Conservation (phyloP, 2,113 vertebrate genomes). For the Ceratotherium simum region DNA sequence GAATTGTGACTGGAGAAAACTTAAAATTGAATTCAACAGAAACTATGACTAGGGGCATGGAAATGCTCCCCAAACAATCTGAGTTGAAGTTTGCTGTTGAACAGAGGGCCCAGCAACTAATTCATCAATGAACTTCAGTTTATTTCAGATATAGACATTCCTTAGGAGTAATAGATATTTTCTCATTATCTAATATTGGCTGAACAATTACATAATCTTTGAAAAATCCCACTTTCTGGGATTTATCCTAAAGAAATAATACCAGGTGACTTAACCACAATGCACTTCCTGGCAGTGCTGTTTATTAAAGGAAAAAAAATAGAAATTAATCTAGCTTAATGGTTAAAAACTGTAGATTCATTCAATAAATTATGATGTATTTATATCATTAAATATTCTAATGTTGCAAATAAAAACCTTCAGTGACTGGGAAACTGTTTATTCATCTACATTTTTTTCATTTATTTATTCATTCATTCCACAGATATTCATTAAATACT, state of each 20-base stretch:
- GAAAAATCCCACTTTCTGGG: background rate
- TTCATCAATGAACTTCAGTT: background rate
- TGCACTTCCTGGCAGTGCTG: background rate
- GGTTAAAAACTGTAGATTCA: background rate
- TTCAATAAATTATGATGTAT: slow-evolving; percentile 22
- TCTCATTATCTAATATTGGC: background rate
- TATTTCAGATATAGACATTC: background rate
- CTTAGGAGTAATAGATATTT: background rate
- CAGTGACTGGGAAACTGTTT: background rate
- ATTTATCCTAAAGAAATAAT: slow-evolving; percentile 22
- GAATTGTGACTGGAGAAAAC: background rate
- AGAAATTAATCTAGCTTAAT: background rate
- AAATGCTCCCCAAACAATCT: background rate
- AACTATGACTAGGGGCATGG: background rate
- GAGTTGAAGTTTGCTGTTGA: background rate
- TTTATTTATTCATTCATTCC: background rate
- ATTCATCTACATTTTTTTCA: background rate
- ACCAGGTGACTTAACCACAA: background rate
- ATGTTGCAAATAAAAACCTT: background rate
- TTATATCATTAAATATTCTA: slow-evolving; percentile 49
- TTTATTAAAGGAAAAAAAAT: background rate
- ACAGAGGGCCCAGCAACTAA: background rate
- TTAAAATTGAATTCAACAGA: background rate
- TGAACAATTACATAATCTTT: background rate
- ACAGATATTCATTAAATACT: slow-evolving; percentile 13